Base-by-base conservation (phyloP, 2,888 invertebrate species). In the Tenthredo scrophulariae region DNA sequence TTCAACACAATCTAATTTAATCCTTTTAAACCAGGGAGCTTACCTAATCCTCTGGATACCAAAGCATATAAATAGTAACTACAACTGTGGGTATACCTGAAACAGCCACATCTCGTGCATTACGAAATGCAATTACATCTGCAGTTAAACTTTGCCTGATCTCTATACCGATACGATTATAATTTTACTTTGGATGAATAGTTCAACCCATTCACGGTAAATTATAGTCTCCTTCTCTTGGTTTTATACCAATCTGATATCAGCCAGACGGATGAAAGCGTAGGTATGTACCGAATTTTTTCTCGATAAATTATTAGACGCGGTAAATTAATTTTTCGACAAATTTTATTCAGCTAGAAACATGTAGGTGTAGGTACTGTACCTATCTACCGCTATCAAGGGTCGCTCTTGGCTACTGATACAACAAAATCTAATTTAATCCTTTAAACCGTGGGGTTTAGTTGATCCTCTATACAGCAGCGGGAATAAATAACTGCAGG, bases 1-100 rank as follows among this genome's bases (percentile, higher is more conserved):
- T 80, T 80, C 80, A 62, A 80, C 80, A 80, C 80, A 80, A 80
- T 80, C 80, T 80, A 80, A 80, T 80, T 80, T 80, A 80, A 80
- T 80, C 80, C 80, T 62, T 80, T 80, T 80, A 80, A 62, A 80
- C 80, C 62, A 62, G 40, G 62, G 62, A 58, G 62, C 62, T 62
- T 37, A 62, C 62, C 58, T 80, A 80, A 80, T 80, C 80, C 80
- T 80, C 58, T 50, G 22, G 13, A 80, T 29, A 77, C 40, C 26
- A 15, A 9, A 22, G 80, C 37, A 37, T 80, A 62, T 22, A 58
- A 80, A 80, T 80, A 46, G 46, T 46, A 80, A 80, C 80, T 62
- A 50, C 50, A 80, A 62, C 62, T 18, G 62, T 80, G 62, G 33
- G 15, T 46, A 33, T 33, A n/a, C 15, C 22, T 43, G 22, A 26